Conservation (phyloP, 2,888 invertebrate genomes). For the Cantharis rufa region DNA sequence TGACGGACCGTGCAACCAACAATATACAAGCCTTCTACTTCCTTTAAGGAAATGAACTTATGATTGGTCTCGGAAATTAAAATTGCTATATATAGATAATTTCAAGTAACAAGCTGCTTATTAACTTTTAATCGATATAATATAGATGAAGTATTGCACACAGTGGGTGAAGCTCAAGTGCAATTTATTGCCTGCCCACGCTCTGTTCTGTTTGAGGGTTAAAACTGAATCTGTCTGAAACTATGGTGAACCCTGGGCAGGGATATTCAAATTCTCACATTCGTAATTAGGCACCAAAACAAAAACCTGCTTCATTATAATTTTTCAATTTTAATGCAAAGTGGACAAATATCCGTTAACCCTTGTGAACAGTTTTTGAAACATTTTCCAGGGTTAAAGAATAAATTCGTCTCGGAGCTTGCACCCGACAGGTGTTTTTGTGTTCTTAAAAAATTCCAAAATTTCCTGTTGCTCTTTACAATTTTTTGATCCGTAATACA, state of each 20-base stretch:
- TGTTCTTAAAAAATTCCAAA: constrained; percentile 39
- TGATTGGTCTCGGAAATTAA: constrained; percentile 53
- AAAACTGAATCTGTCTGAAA: background rate
- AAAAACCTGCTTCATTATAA: background rate
- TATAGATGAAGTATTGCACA: background rate
- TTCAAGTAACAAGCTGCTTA: background rate
- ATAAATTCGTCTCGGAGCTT: constrained; percentile 51
- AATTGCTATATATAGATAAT: constrained; percentile 33
- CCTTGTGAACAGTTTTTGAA: constrained; percentile 41
- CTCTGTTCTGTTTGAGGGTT: background rate
- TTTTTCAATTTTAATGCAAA: background rate
- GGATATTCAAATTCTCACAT: background rate
- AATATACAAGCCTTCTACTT: constrained; percentile 46
- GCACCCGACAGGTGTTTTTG: constrained; percentile 49
- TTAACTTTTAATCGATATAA: background rate
- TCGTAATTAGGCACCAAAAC: background rate
- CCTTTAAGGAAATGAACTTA: constrained; percentile 52
- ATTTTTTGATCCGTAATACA: too few species aligned
- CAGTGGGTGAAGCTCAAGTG: background rate
- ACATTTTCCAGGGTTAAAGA: constrained; percentile 46
- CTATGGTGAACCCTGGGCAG: background rate
- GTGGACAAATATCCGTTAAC: background rate
- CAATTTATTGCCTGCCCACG: background rate
- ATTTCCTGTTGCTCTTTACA: background rate
- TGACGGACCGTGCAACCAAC: constrained; percentile 50